Conservation (phyloP, 2,797 vertebrate species). For the Mormyrus proboscirostris region DNA sequence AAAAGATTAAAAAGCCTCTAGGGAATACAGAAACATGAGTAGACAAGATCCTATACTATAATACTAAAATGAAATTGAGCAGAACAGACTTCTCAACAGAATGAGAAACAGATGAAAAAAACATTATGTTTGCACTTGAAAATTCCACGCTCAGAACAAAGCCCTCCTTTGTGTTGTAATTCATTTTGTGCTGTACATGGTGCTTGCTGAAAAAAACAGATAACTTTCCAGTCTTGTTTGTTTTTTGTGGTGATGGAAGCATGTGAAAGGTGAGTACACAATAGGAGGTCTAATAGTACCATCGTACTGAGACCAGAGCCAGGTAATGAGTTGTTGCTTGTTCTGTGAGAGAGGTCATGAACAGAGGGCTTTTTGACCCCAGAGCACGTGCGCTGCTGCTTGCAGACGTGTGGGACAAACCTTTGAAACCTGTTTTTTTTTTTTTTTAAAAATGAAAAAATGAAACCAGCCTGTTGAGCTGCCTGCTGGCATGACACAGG, state of each 20-base stretch:
- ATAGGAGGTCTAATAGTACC: neutral
- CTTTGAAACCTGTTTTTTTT: neutral
- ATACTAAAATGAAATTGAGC: neutral
- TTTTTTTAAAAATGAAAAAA: too few species aligned
- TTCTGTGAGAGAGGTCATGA: neutral
- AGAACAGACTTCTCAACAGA: neutral
- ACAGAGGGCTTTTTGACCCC: neutral
- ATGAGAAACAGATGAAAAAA: neutral
- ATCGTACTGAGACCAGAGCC: neutral
- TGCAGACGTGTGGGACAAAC: neutral
- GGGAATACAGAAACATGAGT: neutral
- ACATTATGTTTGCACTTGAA: neutral
- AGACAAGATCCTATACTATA: neutral
- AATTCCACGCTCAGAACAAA: neutral
- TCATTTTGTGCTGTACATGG: neutral
- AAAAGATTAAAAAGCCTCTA: neutral
- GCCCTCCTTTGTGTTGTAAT: neutral
- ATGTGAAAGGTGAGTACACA: constrained; percentile 1
- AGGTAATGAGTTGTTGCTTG: neutral
- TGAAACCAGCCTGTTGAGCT: neutral
- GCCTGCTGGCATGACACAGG: neutral
- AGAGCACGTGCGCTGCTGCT: neutral
- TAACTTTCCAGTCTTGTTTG: neutral
- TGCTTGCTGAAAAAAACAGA: neutral
- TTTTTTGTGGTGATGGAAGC: neutral